Evolutionary conservation across 2,888 invertebrate species (phyloP).

Genomic region (Deilephila porcellus): DNA sequence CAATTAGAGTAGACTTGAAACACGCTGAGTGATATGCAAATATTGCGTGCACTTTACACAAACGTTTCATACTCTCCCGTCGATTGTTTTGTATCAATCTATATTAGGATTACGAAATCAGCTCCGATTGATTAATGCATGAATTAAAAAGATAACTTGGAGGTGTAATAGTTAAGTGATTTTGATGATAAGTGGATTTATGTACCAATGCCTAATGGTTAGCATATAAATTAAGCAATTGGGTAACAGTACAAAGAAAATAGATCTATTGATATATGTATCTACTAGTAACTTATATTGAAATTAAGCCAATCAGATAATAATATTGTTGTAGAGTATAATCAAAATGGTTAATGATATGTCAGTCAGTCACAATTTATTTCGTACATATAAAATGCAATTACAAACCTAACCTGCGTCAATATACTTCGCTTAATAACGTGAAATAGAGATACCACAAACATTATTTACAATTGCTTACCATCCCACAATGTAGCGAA

Average conservation of each 20-base stretch:
- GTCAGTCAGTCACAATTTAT: not conserved
- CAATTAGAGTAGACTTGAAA: slow-evolving; percentile 39
- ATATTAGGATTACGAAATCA: slow-evolving; percentile 8
- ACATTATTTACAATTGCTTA: not conserved
- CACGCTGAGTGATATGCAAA: slow-evolving; percentile 31
- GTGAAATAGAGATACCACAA: not conserved
- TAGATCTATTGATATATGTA: not conserved
- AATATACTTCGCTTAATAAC: not conserved
- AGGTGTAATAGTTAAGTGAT: slow-evolving; percentile 22
- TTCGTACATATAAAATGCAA: not conserved
- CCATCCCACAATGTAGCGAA: slow-evolving; percentile 20
- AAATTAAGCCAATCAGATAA: too few relatives aligned
- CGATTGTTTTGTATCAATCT: slow-evolving; percentile 16
- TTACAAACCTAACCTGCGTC: not conserved
- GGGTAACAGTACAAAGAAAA: not conserved
- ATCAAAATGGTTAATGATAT: not conserved
- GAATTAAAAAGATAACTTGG: slow-evolving; percentile 20
- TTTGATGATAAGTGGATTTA: slow-evolving; percentile 22
- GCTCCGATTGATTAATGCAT: slow-evolving; percentile 14
- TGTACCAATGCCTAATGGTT: slow-evolving; percentile 22
- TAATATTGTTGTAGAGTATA: not conserved
- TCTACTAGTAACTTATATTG: too few relatives aligned
- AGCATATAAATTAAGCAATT: not conserved
- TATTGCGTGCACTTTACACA: slow-evolving; percentile 20
- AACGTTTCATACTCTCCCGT: not conserved